Percentiles rank a stretch among this genome's conserved stretches.
Evolutionary conservation across 2,113 vertebrate species (phyloP).

Genomic region (Odontophorus gujanensis): DNA sequence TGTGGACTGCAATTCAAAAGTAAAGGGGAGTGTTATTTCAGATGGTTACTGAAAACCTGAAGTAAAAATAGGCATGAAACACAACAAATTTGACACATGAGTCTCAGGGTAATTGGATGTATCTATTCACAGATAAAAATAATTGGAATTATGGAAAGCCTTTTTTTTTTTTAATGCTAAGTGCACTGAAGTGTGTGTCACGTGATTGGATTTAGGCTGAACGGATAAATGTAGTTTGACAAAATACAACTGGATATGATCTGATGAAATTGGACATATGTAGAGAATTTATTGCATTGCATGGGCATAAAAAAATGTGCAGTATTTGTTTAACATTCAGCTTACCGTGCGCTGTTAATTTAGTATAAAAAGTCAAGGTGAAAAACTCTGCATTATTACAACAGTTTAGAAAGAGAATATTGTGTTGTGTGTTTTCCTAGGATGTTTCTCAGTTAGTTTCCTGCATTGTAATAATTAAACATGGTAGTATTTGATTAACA

Average conservation of each 20-base stretch:
- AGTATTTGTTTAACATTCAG: slow-evolving; percentile 35
- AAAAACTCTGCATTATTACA: neutral
- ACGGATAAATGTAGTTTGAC: slow-evolving; percentile 32
- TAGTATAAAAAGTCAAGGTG: neutral
- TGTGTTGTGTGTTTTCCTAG: neutral
- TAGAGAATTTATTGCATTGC: slow-evolving; percentile 32
- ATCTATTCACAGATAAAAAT: neutral
- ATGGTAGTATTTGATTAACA: neutral
- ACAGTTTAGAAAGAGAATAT: neutral
- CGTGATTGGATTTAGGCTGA: slow-evolving; percentile 1
- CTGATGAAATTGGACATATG: slow-evolving; percentile 59
- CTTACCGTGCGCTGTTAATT: neutral
- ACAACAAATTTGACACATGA: neutral
- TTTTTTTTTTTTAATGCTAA: neutral
- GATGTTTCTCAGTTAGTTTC: neutral
- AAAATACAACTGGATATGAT: slow-evolving; percentile 38
- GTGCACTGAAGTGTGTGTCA: neutral
- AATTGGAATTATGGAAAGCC: neutral
- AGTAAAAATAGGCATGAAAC: neutral
- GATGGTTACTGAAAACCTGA: neutral
- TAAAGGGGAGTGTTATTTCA: neutral
- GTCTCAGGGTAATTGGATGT: neutral
- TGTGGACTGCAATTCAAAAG: neutral
- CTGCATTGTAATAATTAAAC: neutral
- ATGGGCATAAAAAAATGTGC: slow-evolving; percentile 26